Percentiles rank a stretch among this genome's conserved stretches.
phyloP scores from a whole-genome alignment of 2,888 invertebrate species.

The Tetheella fluctuosa region DNA sequence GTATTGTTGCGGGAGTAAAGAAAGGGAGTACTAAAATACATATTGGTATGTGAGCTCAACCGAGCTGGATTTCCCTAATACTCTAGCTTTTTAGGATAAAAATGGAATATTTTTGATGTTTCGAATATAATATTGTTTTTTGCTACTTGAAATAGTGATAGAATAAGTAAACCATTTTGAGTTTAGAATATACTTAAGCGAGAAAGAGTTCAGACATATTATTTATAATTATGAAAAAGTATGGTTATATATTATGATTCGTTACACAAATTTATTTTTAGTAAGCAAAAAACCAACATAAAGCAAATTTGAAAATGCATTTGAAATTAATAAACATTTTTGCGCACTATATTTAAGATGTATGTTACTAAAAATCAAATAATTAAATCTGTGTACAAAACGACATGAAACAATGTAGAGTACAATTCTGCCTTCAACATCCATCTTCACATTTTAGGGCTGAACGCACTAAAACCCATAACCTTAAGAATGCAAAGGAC shows the following conservation, averaged over 20 bases:
- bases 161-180: too few species aligned
- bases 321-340: too few species aligned
- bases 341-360: too few species aligned
- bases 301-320: too few species aligned
- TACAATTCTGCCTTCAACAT: slow-evolving; percentile 13
- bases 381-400: neutral
- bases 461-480: slow-evolving; percentile 63
- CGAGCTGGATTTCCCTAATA: neutral
- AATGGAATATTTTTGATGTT: neutral
- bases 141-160: too few species aligned
- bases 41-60: neutral
- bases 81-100: neutral
- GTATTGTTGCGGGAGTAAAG: neutral
- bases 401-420: slow-evolving; percentile 14
- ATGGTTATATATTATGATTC: too few species aligned
- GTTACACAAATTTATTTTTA: too few species aligned
- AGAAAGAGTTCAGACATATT: too few species aligned
- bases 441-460: slow-evolving; percentile 36
- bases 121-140: too few species aligned
- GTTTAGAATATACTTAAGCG: too few species aligned
- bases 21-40: neutral
- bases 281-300: too few species aligned
- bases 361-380: neutral
- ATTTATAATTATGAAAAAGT: too few species aligned
- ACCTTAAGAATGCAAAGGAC: slow-evolving; percentile 80